Evolutionary conservation across 2,797 vertebrate species (phyloP).

Genomic region (Bryconaethiops microstoma): DNA sequence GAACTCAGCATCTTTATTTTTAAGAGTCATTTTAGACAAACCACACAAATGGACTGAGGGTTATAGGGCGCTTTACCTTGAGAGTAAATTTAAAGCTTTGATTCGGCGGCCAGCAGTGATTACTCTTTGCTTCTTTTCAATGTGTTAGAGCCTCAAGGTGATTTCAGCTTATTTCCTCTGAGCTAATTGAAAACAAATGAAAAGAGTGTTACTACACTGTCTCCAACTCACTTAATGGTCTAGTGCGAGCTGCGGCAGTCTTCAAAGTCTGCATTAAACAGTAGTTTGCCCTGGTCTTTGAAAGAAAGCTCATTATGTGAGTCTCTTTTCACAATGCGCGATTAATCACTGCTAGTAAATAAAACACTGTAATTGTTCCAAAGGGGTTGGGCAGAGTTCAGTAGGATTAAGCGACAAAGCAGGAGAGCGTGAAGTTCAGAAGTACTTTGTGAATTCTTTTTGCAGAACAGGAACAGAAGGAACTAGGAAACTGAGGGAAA

Average conservation of each 20-base stretch:
- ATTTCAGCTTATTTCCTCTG: conserved; percentile 64
- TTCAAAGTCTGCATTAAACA: conserved; percentile 23
- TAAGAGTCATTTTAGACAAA: not conserved
- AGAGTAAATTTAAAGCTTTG: conserved; percentile 41
- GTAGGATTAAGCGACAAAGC: conserved; percentile 49
- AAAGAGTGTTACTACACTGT: conserved; percentile 45
- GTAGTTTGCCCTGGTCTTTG: conserved; percentile 33
- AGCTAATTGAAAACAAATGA: conserved; percentile 74
- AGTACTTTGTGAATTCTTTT: conserved; percentile 14
- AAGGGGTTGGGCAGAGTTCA: conserved; percentile 54
- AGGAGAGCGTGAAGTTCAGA: not conserved
- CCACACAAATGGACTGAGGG: not conserved
- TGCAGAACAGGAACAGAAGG: not conserved
- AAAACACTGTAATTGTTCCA: conserved; percentile 49
- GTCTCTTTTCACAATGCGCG: conserved; percentile 58
- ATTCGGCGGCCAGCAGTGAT: conserved; percentile 38
- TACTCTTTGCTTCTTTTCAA: conserved; percentile 58
- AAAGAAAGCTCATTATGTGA: conserved; percentile 63
- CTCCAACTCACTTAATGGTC: conserved; percentile 70
- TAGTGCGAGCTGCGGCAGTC: conserved; percentile 49
- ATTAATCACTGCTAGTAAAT: conserved; percentile 63
- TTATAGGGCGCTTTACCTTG: not conserved
- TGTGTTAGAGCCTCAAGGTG: conserved; percentile 51
- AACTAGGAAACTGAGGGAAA: not conserved
- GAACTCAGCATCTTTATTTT: too few relatives aligned